Base-by-base conservation (phyloP, 1,140 invertebrate species). In the Himalopsyche phryganea region DNA sequence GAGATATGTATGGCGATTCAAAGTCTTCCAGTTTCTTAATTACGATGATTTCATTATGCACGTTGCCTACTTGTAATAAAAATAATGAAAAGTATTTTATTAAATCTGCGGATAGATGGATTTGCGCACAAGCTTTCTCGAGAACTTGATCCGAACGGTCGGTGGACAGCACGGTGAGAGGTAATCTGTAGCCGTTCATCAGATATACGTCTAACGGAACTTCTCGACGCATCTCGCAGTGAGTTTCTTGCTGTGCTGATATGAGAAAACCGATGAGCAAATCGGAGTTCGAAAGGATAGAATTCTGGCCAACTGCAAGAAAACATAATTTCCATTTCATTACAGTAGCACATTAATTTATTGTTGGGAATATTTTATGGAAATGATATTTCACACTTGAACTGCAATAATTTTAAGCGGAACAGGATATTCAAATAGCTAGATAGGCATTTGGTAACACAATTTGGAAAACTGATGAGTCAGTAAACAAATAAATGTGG, bases 1-100 rank as follows among this genome's bases (percentile, higher is more conserved):
- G 83, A 50, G 94, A 94, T 74, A 98, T 89, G 73, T 90, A 92
- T 9, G 95, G 95, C 57, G 93, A 95, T 81, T 98, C 96, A 83
- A 96, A 98, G 70, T 97, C 88, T 76, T 96, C 91, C 18, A 98
- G 74, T 71, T 90, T 91, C 54, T 94, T 83, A 40, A 96, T 71
- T 72, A 95, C 85, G 81, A 81, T 83, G 66, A 84, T 74, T 69
- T 87, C 82, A 66, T 84, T 83, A 67, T 85, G 85, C 28, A 85
- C 83, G 70, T 71, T 74, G 66, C 92, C 86, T 69, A 87, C 87
- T 67, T 83, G 83, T 63, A 94, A 84, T 44, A 97, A 75, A 76
- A 87, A 97, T 40, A 98, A 77, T 56, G 91, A 88, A 82, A 97
- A 97, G 75, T 92, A 96, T 66, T 85, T 86, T 50, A 85, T 78